phyloP scores from a whole-genome alignment of 2,797 vertebrate genomes.

The Rhinichthys osculus region DNA sequence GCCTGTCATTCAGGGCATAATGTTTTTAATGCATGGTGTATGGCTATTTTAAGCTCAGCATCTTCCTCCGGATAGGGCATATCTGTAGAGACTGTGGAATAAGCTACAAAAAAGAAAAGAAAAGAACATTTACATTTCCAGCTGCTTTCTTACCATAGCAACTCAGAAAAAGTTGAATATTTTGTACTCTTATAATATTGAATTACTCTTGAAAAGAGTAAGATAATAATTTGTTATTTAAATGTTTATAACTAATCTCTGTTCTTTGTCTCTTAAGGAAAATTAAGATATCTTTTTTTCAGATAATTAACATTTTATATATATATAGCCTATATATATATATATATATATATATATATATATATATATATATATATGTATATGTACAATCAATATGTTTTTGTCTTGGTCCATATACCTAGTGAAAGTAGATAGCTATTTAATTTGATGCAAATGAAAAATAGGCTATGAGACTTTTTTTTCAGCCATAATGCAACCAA shows the following conservation, averaged over 20 bases:
- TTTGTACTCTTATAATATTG: not conserved
- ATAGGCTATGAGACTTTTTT: not conserved
- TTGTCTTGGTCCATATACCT: not conserved
- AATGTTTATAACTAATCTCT: too few relatives aligned
- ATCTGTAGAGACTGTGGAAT: conserved; percentile 13
- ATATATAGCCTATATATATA: not conserved
- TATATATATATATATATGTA: not conserved
- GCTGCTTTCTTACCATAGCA: not conserved
- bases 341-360: not conserved
- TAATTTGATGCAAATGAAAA: not conserved
- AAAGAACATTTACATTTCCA: not conserved
- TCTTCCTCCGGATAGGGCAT: conserved; percentile 1
- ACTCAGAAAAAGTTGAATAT: not conserved
- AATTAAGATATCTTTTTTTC: not conserved
- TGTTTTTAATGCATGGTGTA: conserved; percentile 44
- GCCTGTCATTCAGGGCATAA: conserved; percentile 32
- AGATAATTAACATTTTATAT: not conserved
- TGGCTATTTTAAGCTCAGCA: conserved; percentile 47
- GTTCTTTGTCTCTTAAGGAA: too few relatives aligned
- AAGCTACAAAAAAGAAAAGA: not conserved
- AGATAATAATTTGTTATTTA: not conserved
- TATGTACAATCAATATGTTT: not conserved
- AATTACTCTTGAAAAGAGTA: not conserved
- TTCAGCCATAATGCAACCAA: not conserved
- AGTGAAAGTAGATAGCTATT: not conserved